These are phyloP conservation scores for Opisthograptis luteolata DNA, from an alignment of 2,888 invertebrate species.

Conservation along the genomic window DNA sequence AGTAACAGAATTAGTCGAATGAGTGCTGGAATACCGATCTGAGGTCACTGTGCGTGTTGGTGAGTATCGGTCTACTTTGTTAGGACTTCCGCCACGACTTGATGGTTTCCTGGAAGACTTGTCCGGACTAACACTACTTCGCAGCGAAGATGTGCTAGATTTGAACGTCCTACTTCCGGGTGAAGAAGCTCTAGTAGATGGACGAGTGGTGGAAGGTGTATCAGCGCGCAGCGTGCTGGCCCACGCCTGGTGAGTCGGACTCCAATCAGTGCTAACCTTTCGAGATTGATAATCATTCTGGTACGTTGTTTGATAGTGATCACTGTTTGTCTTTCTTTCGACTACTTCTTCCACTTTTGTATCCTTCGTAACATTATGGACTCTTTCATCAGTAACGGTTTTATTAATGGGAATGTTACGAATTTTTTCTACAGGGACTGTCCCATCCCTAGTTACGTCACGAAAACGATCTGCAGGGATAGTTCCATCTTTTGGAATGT, in stretches of 20 bases:
- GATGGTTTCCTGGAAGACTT: constrained; percentile 62
- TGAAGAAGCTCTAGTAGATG: constrained; percentile 81
- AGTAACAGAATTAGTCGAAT: constrained; percentile 55
- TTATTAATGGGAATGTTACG: constrained; percentile 24
- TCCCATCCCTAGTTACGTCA: constrained; percentile 1
- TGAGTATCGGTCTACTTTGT: constrained; percentile 60
- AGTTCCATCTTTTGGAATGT: background rate
- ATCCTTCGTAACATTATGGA: constrained; percentile 49
- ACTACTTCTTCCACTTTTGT: constrained; percentile 56
- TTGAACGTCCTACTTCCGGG: constrained; percentile 80
- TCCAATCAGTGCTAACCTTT: constrained; percentile 86
- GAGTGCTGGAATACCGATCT: constrained; percentile 59
- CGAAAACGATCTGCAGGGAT: background rate
- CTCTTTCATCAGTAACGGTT: constrained; percentile 47
- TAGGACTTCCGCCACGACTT: constrained; percentile 67
- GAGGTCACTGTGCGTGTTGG: constrained; percentile 56
- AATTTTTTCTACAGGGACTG: background rate
- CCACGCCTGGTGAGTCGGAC: constrained; percentile 90
- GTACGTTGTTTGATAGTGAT: constrained; percentile 86
- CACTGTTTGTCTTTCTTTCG: constrained; percentile 60
- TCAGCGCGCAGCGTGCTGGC: constrained; percentile 88
- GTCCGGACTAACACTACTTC: constrained; percentile 82
- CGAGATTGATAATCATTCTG: constrained; percentile 83
- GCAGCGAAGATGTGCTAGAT: constrained; percentile 80
- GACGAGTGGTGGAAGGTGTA: constrained; percentile 82